A percentile compares a stretch with the other conserved stretches of the same genome.
Evolutionary conservation across 2,797 vertebrate genomes (phyloP).

Genomic region (Falco peregrinus): DNA sequence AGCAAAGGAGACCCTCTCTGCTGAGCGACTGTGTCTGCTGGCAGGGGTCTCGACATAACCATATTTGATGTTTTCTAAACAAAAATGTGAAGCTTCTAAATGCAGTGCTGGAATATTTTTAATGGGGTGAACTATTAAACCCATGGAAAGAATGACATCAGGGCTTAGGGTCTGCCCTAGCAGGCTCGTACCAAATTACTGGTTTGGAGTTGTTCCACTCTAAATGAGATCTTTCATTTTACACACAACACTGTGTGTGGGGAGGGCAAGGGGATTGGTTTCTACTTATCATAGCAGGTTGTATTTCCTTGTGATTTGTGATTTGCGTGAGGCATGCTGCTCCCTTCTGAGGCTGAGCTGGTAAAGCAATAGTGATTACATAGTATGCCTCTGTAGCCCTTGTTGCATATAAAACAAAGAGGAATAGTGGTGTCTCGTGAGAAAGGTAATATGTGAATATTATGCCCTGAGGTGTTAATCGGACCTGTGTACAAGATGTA

Average conservation of each 20-base stretch:
- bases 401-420: slow-evolving; percentile 17
- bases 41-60: too few relatives aligned
- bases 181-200: not conserved
- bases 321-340: not conserved
- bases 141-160: not conserved
- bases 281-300: not conserved
- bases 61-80: too few relatives aligned
- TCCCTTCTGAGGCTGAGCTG: slow-evolving; percentile 9
- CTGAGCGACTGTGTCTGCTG: too few relatives aligned
- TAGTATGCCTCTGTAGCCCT: not conserved
- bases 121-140: not conserved
- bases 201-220: not conserved
- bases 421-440: not conserved
- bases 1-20: too few relatives aligned
- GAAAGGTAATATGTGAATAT: slow-evolving; percentile 7
- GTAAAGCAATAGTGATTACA: not conserved
- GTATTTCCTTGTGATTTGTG: slow-evolving; percentile 26
- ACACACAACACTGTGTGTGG: not conserved
- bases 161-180: not conserved
- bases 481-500: not conserved
- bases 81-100: not conserved
- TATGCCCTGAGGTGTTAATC: not conserved
- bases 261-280: not conserved
- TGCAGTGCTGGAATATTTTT: not conserved
- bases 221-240: slow-evolving; percentile 12